These are phyloP conservation scores for Morpho achilles DNA, from an alignment of 2,888 invertebrate genomes.

Conservation along the genomic window DNA sequence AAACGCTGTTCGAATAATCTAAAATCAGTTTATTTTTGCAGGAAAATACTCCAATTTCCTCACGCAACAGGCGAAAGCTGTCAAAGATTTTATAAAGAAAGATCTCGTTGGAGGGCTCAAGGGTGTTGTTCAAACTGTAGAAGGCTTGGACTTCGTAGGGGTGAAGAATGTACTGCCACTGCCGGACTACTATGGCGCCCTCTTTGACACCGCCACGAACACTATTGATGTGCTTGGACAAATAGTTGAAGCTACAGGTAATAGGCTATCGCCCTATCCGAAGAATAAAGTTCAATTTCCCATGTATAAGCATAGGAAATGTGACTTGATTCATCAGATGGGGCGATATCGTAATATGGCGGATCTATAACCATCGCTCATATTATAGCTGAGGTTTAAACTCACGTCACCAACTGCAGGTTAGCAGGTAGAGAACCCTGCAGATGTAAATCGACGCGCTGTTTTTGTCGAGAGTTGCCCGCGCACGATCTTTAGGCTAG, in stretches of 20 bases:
- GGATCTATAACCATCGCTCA: too few species aligned
- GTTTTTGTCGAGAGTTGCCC: too few species aligned
- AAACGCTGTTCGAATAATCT: neutral
- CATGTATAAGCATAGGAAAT: too few species aligned
- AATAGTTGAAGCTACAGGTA: slow-evolving; percentile 81
- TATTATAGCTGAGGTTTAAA: too few species aligned
- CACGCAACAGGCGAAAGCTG: slow-evolving; percentile 43
- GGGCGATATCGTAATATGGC: too few species aligned
- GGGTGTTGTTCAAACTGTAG: slow-evolving; percentile 47
- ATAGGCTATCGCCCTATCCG: slow-evolving; percentile 6
- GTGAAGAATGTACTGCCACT: slow-evolving; percentile 48
- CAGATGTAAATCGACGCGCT: too few species aligned
- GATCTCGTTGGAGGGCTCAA: slow-evolving; percentile 61
- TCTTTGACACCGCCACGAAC: slow-evolving; percentile 51
- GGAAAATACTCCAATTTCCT: slow-evolving; percentile 62
- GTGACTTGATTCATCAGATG: too few species aligned
- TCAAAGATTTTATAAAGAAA: slow-evolving; percentile 64
- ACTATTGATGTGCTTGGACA: slow-evolving; percentile 70
- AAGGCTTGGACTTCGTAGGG: slow-evolving; percentile 42
- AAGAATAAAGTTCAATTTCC: too few species aligned
- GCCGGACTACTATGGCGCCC: slow-evolving; percentile 55
- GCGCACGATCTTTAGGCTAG: too few species aligned
- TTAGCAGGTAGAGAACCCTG: too few species aligned
- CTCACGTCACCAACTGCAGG: too few species aligned
- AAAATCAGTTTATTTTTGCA: slow-evolving; percentile 27